Evolutionary conservation across 2,888 invertebrate species (phyloP).

Genomic region (Phragmatobia fuliginosa): DNA sequence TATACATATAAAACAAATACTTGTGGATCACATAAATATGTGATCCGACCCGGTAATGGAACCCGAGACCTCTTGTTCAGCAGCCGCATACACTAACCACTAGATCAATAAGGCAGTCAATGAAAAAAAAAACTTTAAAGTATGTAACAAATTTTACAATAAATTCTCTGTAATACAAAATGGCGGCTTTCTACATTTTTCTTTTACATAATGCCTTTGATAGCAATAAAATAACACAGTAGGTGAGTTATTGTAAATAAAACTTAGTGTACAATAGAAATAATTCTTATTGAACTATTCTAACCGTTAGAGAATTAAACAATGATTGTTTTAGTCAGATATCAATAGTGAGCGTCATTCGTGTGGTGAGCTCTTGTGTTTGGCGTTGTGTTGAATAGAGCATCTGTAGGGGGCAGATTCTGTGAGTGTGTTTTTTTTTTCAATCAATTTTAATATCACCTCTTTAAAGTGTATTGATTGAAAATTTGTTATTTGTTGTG

Average conservation of each 20-base stretch:
- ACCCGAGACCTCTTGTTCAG: too few relatives aligned
- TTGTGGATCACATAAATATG: too few relatives aligned
- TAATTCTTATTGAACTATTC: conserved; percentile 14
- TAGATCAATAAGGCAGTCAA: too few relatives aligned
- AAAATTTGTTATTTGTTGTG: not conserved
- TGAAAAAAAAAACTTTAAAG: too few relatives aligned
- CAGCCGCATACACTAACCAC: too few relatives aligned
- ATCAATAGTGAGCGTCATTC: conserved; percentile 53
- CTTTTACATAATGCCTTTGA: conserved; percentile 7
- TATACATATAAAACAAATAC: too few relatives aligned
- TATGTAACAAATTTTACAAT: not conserved
- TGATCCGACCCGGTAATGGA: too few relatives aligned
- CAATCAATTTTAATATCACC: not conserved
- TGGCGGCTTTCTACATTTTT: not conserved
- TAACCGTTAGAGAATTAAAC: conserved; percentile 28
- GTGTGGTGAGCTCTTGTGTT: conserved; percentile 23
- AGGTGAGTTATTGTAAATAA: conserved; percentile 16
- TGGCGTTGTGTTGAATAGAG: not conserved
- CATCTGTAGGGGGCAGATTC: conserved; percentile 8
- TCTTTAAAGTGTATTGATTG: not conserved
- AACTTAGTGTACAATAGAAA: conserved; percentile 21
- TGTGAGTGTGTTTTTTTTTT: conserved; percentile 12
- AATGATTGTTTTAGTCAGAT: conserved; percentile 62
- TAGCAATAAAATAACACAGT: conserved; percentile 1
- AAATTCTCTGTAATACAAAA: not conserved